Percentiles rank a stretch among this genome's conserved stretches.
These are phyloP conservation scores for Diprion similis DNA, from an alignment of 1,140 invertebrate genomes.

Conservation along the genomic window DNA sequence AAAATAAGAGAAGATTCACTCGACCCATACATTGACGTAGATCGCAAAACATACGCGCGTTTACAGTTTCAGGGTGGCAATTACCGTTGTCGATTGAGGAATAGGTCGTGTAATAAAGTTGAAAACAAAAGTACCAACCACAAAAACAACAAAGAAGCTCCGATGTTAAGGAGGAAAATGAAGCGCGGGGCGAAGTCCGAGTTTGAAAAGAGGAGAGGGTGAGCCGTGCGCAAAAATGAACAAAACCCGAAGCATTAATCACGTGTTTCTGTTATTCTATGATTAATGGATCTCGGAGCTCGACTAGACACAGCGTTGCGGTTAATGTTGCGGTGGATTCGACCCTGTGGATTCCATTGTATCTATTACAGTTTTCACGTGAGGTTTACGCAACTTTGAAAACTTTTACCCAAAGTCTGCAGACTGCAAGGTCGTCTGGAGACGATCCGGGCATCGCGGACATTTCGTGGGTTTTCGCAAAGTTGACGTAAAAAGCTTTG, in stretches of 20 bases:
- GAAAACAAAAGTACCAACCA: constrained; percentile 6
- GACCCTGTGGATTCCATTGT: not conserved
- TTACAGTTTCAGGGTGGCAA: too few relatives aligned
- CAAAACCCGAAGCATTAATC: constrained; percentile 31
- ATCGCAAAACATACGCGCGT: too few relatives aligned
- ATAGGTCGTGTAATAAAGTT: too few relatives aligned
- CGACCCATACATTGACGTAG: too few relatives aligned
- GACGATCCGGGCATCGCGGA: too few relatives aligned
- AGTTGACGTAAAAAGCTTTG: too few relatives aligned
- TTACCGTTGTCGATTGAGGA: too few relatives aligned
- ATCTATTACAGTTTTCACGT: not conserved
- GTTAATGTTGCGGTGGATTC: constrained; percentile 36
- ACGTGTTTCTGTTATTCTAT: constrained; percentile 30
- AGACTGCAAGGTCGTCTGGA: too few relatives aligned
- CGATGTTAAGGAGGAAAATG: constrained; percentile 18
- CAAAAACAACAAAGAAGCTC: not conserved
- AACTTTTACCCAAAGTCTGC: too few relatives aligned
- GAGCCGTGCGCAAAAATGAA: not conserved
- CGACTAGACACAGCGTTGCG: constrained; percentile 19
- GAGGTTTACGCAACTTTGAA: not conserved
- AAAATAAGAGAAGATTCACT: too few relatives aligned
- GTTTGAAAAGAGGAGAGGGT: constrained; percentile 20
- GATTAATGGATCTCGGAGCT: constrained; percentile 29
- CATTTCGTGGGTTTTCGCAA: too few relatives aligned
- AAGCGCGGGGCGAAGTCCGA: constrained; percentile 13